These are phyloP conservation scores for Tursiops truncatus DNA, from an alignment of 2,113 vertebrate genomes.

Conservation along the genomic window DNA sequence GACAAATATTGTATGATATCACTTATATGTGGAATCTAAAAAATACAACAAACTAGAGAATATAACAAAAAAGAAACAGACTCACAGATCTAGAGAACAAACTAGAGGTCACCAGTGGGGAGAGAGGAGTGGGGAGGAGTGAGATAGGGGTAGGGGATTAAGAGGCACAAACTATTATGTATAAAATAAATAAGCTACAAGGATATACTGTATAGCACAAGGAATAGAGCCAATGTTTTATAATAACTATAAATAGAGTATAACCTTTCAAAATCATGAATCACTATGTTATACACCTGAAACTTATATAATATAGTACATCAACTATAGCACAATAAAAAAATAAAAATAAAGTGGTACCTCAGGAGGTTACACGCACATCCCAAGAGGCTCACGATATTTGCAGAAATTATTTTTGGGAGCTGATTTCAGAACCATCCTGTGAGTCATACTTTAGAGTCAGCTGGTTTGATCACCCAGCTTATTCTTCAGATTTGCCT, in stretches of 20 bases:
- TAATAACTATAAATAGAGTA: not conserved
- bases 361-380: not conserved
- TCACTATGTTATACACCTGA: not conserved
- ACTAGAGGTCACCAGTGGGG: not conserved
- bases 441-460: slow-evolving; percentile 5
- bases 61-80: not conserved
- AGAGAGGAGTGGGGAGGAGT: not conserved
- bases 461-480: not conserved
- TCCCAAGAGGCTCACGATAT: not conserved
- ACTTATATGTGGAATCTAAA: not conserved
- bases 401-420: not conserved
- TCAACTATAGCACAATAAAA: not conserved
- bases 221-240: not conserved
- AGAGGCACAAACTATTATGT: not conserved
- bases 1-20: not conserved
- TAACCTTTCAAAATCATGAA: not conserved
- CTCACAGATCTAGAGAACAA: not conserved
- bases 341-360: not conserved
- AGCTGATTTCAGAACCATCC: not conserved
- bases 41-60: not conserved
- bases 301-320: not conserved
- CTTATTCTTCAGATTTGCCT: slow-evolving; percentile 42
- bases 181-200: not conserved
- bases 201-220: not conserved
- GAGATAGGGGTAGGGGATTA: not conserved